phyloP scores from a whole-genome alignment of 2,888 invertebrate genomes.

The Stomorhina lunata region DNA sequence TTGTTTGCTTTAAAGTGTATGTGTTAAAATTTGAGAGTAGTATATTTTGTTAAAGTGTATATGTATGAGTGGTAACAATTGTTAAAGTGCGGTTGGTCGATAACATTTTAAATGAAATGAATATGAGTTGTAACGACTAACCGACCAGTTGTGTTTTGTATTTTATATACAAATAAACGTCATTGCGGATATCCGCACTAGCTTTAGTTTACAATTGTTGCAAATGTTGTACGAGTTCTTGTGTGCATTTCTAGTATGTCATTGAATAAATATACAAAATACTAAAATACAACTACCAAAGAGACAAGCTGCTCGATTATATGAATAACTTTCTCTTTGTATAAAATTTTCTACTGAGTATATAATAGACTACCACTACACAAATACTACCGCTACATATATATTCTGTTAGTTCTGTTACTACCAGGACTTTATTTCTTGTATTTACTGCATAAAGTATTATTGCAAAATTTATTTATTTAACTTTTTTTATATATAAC shows the following conservation, averaged over 20 bases:
- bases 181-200: slow-evolving; percentile 64
- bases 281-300: not conserved
- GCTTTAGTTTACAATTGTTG: slow-evolving; percentile 33
- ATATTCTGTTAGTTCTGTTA: not conserved
- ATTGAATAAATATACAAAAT: not conserved
- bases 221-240: not conserved
- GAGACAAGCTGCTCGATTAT: not conserved
- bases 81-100: not conserved
- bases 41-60: not conserved
- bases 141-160: slow-evolving; percentile 67
- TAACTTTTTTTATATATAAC: not conserved
- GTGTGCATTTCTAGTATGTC: not conserved
- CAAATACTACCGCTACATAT: not conserved
- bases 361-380: not conserved
- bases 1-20: slow-evolving; percentile 4
- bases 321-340: slow-evolving; percentile 42
- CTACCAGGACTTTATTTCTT: too few relatives aligned
- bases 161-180: slow-evolving; percentile 69
- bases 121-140: slow-evolving; percentile 63
- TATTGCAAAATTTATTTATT: slow-evolving; percentile 44
- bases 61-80: not conserved
- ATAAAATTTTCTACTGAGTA: not conserved
- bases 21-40: not conserved
- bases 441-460: slow-evolving; percentile 38
- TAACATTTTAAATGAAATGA: slow-evolving; percentile 39